These are phyloP conservation scores for Eurois occulta DNA, from an alignment of 2,888 invertebrate genomes.

Conservation along the genomic window DNA sequence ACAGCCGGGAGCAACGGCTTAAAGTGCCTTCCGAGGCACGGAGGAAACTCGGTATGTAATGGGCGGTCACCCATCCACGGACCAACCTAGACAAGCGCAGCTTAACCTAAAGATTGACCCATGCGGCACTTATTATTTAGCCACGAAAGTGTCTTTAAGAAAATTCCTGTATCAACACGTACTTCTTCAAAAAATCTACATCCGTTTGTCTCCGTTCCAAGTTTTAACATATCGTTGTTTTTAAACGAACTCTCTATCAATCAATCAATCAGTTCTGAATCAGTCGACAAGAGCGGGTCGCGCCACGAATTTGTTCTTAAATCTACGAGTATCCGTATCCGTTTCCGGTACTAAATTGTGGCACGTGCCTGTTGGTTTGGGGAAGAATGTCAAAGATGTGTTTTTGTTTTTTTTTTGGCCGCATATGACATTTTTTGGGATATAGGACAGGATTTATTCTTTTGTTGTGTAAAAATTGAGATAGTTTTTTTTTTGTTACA, in stretches of 20 bases:
- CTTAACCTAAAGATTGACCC: too few species aligned
- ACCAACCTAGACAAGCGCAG: too few species aligned
- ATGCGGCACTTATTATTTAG: too few species aligned
- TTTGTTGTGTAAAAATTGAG: background rate
- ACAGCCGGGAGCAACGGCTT: too few species aligned
- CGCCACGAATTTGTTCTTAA: constrained; percentile 73
- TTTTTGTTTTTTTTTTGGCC: constrained; percentile 51
- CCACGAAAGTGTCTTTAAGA: background rate
- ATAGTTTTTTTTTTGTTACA: background rate
- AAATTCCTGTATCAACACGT: background rate
- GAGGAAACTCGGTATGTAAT: too few species aligned
- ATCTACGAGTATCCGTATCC: constrained; percentile 68
- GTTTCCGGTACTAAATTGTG: constrained; percentile 66
- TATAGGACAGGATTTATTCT: constrained; percentile 26
- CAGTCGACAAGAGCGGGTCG: constrained; percentile 65
- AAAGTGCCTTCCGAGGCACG: too few species aligned
- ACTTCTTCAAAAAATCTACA: constrained; percentile 13
- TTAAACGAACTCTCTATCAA: constrained; percentile 56
- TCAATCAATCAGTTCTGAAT: constrained; percentile 67
- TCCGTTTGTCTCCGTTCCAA: constrained; percentile 24
- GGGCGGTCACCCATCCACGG: too few species aligned
- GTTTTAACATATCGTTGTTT: constrained; percentile 22
- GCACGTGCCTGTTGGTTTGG: constrained; percentile 55
- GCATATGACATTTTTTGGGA: constrained; percentile 32
- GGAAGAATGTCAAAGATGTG: constrained; percentile 40